These are phyloP conservation scores for Eristalis arbustorum DNA, from an alignment of 2,888 invertebrate genomes.

Conservation along the genomic window DNA sequence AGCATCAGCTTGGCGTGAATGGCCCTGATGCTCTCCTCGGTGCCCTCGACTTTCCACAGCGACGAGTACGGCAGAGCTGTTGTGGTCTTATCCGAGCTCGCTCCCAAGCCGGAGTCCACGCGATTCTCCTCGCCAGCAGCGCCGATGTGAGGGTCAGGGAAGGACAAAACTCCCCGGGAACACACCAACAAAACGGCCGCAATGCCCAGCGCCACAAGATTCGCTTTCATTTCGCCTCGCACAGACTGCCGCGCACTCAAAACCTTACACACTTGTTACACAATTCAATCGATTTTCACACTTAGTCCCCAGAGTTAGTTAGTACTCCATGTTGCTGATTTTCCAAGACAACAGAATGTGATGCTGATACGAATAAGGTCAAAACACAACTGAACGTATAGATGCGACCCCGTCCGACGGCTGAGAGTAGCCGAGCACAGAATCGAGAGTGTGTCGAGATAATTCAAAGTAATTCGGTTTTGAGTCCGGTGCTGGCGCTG, in stretches of 20 bases:
- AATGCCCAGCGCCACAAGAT: conserved; percentile 8
- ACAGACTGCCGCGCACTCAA: neutral
- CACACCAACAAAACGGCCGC: conserved; percentile 7
- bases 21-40: conserved; percentile 40
- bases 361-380: conserved; percentile 56
- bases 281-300: neutral
- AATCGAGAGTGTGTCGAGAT: conserved; percentile 33
- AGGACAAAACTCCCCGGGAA: conserved; percentile 27
- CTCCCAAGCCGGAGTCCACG: conserved; percentile 3
- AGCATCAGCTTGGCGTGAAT: conserved; percentile 60
- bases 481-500: neutral
- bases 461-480: conserved; percentile 19
- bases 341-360: neutral
- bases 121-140: conserved; percentile 3
- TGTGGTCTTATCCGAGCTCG: conserved; percentile 7
- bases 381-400: conserved; percentile 47
- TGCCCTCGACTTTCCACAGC: conserved; percentile 53
- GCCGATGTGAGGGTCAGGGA: conserved; percentile 30
- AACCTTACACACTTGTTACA: neutral
- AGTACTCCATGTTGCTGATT: neutral
- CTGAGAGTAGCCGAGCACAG: conserved; percentile 9
- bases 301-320: neutral
- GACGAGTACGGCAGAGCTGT: conserved; percentile 43
- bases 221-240: conserved; percentile 34
- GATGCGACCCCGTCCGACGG: neutral